A percentile compares a stretch with the other conserved stretches of the same genome.
These are phyloP conservation scores for Drosophila mettleri DNA, from an alignment of 2,888 invertebrate species.

Conservation along the genomic window DNA sequence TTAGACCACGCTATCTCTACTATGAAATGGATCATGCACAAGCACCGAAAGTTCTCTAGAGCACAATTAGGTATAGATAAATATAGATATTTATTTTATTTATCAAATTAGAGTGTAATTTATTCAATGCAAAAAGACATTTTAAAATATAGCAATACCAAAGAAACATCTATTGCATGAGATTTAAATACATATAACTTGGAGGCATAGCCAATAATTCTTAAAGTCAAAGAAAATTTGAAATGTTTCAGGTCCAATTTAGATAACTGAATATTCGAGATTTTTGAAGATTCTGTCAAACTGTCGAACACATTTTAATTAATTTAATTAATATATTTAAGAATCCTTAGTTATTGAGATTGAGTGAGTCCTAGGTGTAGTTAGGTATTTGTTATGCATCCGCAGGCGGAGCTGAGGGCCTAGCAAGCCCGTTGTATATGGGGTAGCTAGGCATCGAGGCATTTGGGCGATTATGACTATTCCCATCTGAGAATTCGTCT, in stretches of 20 bases:
- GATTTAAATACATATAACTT: no score
- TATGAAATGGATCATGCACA: constrained; percentile 64
- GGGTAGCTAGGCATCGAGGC: constrained; percentile 77
- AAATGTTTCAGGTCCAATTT: no score
- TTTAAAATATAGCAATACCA: no score
- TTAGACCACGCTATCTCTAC: constrained; percentile 81
- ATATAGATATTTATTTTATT: neutral
- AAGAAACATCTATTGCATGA: no score
- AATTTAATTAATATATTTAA: no score
- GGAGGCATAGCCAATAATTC: no score
- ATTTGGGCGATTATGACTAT: constrained; percentile 63
- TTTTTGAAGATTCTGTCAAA: no score
- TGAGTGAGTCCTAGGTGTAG: neutral
- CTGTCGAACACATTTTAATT: no score
- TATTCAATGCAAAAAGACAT: neutral
- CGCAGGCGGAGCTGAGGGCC: constrained; percentile 50
- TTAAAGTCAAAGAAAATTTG: no score
- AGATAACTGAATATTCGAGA: no score
- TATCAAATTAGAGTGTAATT: neutral
- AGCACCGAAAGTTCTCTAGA: constrained; percentile 36
- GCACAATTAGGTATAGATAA: neutral
- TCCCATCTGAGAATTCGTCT: constrained; percentile 64
- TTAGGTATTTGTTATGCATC: constrained; percentile 18
- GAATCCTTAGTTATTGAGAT: neutral
- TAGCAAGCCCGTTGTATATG: constrained; percentile 74